phyloP scores from a whole-genome alignment of 2,113 vertebrate genomes.

The Otolemur garnettii region DNA sequence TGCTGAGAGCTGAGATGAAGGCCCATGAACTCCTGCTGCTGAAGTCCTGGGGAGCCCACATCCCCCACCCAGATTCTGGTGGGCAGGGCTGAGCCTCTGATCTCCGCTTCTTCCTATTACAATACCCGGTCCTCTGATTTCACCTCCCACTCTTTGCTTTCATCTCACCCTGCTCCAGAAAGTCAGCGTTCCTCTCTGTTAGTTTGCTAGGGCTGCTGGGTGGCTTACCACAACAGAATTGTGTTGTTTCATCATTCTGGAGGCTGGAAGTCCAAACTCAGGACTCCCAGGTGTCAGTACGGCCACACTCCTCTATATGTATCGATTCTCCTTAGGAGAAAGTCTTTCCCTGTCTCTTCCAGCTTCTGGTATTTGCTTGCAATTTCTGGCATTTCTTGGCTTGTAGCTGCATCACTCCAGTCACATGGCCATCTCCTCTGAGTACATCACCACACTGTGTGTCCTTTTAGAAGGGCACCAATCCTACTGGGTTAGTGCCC shows the following conservation, averaged over 20 bases:
- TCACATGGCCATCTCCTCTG: rapidly evolving
- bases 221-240: neutral
- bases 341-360: neutral
- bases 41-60: rapidly evolving
- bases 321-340: too few species aligned
- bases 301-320: too few species aligned
- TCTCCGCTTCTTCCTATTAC: neutral
- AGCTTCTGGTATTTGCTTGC: neutral
- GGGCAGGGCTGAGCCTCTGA: neutral
- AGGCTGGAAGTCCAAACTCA: neutral
- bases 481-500: neutral
- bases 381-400: neutral
- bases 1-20: neutral
- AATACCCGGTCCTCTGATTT: neutral
- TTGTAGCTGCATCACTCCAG: too few species aligned
- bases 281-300: too few species aligned
- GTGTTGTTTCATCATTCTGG: neutral
- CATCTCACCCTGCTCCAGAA: neutral
- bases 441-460: neutral
- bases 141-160: neutral
- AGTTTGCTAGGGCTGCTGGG: neutral
- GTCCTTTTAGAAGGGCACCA: too few species aligned
- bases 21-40: neutral
- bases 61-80: neutral
- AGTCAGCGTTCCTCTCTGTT: neutral